Evolutionary conservation across 2,888 invertebrate genomes (phyloP), one percentile per base, ranked within the genome.

Genomic region (Nomada ruficornis): DNA sequence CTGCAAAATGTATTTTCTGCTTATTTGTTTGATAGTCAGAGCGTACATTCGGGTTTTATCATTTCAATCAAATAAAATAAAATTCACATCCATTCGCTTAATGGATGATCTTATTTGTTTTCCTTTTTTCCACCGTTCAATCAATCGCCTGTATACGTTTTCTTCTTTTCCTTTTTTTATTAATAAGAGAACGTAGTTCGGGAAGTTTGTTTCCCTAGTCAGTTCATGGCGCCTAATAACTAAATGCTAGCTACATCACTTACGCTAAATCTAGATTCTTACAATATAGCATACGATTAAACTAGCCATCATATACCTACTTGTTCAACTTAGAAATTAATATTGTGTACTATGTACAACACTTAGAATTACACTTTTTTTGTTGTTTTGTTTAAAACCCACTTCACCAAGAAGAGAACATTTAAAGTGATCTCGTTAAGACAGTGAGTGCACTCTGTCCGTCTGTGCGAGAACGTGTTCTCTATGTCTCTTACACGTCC

Each of bases 261-360:
- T 92, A 91, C 29, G 55, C 87, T 89, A 88, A 85, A 77, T 86
- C 87, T 88, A 88, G 54, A 84, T 74, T 82, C 76, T 86, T 87
- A 88, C 79, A 76, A 77, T 69, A 64, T 86, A 87, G 80, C 78
- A 76, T 90, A 91, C 89, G 88, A 89, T 71, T 93, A 91, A 92
- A 91, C 91, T 91, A 93, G 90, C 91, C 90, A 92, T 93, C 88
- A 88, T 91, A 91, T 91, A 91, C 89, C 92, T 93, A 93, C 91
- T 92, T 92, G 90, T 87, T 91, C 89, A 91, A 90, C 91, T 93
- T 93, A 93, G 86, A 92, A 91, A 89, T 88, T 93, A 93, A 86
- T 92, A 93, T 91, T 93, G 93, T 92, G 89, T 93, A 93, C 93
- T 94, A 93, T 94, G 88, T 93, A 94, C 94, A 94, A 91, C 90